These are phyloP conservation scores for Leptodirus hochenwartii DNA, from an alignment of 2,888 invertebrate species.

Conservation along the genomic window DNA sequence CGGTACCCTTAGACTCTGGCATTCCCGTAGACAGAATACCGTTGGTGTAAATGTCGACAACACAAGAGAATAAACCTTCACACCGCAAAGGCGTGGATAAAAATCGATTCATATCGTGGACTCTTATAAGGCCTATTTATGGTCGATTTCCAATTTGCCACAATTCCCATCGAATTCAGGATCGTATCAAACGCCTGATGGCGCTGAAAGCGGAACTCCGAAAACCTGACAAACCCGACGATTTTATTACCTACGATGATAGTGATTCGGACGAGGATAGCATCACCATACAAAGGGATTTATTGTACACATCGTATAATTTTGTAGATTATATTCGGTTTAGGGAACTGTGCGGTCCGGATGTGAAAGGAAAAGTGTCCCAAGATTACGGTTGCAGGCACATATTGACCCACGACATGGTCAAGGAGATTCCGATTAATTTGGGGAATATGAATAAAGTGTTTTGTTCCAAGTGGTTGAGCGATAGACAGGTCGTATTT, in stretches of 20 bases:
- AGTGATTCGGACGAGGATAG: conserved; percentile 77
- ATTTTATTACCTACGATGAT: conserved; percentile 78
- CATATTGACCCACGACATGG: conserved; percentile 77
- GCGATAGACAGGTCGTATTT: conserved; percentile 85
- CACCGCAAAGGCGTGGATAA: too few relatives aligned
- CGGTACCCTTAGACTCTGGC: too few relatives aligned
- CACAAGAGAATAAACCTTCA: too few relatives aligned
- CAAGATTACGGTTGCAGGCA: conserved; percentile 71
- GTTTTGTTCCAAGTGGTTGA: conserved; percentile 92
- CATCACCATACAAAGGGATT: conserved; percentile 48
- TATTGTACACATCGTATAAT: conserved; percentile 63
- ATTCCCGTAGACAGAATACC: too few relatives aligned
- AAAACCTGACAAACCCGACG: conserved; percentile 76
- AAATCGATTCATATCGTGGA: too few relatives aligned
- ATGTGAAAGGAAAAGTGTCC: conserved; percentile 51
- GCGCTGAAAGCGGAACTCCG: conserved; percentile 41
- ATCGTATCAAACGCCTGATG: conserved; percentile 47
- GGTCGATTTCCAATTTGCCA: conserved; percentile 67
- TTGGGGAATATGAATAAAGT: conserved; percentile 81
- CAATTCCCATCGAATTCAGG: conserved; percentile 49
- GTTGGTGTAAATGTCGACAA: too few relatives aligned
- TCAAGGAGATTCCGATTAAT: conserved; percentile 66
- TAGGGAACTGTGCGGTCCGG: conserved; percentile 53
- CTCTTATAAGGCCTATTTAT: conserved; percentile 48
- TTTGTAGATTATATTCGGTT: conserved; percentile 72